These are phyloP conservation scores for Caenorhabditis uteleia DNA, from an alignment of 2,888 invertebrate species.

Conservation along the genomic window DNA sequence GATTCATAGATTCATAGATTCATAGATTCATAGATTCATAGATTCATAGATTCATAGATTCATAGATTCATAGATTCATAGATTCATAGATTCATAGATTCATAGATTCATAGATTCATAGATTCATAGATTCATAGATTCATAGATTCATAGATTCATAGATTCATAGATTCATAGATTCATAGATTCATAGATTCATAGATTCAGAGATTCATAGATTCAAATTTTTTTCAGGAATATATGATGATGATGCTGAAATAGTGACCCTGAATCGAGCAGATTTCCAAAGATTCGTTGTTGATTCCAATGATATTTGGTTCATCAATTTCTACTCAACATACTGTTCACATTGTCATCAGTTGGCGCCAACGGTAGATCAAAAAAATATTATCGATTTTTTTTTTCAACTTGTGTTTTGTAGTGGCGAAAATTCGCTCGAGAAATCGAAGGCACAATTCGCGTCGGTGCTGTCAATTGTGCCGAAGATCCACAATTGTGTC, in stretches of 20 bases:
- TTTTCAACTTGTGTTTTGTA: conserved; percentile 51
- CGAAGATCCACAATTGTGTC: conserved; percentile 82
- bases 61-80: too few species aligned
- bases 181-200: not conserved
- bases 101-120: too few species aligned
- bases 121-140: too few species aligned
- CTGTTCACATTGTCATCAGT: conserved; percentile 83
- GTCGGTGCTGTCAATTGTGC: conserved; percentile 87
- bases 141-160: too few species aligned
- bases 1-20: too few species aligned
- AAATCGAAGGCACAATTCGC: conserved; percentile 81
- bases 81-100: too few species aligned
- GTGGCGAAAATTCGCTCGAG: conserved; percentile 82
- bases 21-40: too few species aligned
- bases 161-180: too few species aligned
- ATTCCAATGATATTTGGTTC: conserved; percentile 78
- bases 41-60: too few species aligned
- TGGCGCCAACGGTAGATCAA: conserved; percentile 77
- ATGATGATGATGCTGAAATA: conserved; percentile 84
- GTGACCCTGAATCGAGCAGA: conserved; percentile 80
- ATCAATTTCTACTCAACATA: conserved; percentile 87
- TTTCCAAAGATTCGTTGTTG: conserved; percentile 76
- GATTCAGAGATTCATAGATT: too few species aligned
- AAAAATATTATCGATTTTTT: not conserved
- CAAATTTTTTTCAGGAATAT: conserved; percentile 74